These are phyloP conservation scores for Lasioglossum marginatum DNA, from an alignment of 2,888 invertebrate species.

Conservation along the genomic window DNA sequence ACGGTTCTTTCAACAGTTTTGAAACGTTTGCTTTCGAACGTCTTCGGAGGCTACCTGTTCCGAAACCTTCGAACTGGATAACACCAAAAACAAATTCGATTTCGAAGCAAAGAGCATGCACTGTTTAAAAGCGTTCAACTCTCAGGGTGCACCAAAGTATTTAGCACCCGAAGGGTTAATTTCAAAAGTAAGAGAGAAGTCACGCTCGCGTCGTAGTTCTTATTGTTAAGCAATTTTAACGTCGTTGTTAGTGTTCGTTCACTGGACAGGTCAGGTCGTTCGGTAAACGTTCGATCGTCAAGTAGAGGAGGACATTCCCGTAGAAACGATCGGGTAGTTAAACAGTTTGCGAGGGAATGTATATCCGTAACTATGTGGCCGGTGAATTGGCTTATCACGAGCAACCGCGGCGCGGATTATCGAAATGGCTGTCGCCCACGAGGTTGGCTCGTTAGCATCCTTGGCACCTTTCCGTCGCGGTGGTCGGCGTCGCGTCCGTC, in stretches of 20 bases:
- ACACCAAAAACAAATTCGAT: slow-evolving; percentile 4
- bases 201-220: not conserved
- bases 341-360: not conserved
- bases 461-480: slow-evolving; percentile 40
- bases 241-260: too few relatives aligned
- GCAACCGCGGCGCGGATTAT: not conserved
- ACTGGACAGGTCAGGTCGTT: too few relatives aligned
- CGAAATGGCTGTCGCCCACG: slow-evolving; percentile 35
- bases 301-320: too few relatives aligned
- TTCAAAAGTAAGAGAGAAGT: not conserved
- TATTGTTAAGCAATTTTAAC: not conserved
- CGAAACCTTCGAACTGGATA: not conserved
- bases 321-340: too few relatives aligned
- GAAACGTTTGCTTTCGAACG: not conserved
- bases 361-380: not conserved
- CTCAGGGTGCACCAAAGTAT: not conserved
- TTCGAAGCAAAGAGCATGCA: not conserved
- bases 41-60: not conserved
- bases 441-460: slow-evolving; percentile 25
- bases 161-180: not conserved
- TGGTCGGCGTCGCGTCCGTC: not conserved
- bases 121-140: not conserved
- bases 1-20: not conserved
- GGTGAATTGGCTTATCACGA: not conserved
- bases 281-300: too few relatives aligned